Conservation (phyloP, 2,113 vertebrate species). For the Pyrgilauda ruficollis region DNA sequence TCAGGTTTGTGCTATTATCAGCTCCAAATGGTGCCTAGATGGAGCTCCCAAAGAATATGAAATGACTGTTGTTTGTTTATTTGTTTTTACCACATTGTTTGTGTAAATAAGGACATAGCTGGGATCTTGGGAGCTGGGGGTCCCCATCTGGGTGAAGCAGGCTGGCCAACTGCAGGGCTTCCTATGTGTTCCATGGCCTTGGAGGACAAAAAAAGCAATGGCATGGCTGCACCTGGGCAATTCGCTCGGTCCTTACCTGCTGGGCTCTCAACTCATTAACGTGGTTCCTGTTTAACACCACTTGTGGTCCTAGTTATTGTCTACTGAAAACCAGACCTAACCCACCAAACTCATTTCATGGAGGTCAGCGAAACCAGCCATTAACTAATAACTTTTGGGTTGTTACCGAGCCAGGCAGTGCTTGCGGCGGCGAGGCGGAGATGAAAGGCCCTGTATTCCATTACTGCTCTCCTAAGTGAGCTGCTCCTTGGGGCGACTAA, state of each 20-base stretch:
- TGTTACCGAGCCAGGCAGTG: neutral
- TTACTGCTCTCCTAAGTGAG: neutral
- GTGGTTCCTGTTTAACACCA: neutral
- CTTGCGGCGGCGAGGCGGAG: rapidly evolving
- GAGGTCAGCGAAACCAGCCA: neutral
- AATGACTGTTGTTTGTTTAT: neutral
- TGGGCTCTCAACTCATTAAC: rapidly evolving
- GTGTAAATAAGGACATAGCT: neutral
- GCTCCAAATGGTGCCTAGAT: neutral
- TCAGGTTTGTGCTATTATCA: neutral
- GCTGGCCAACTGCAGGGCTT: neutral
- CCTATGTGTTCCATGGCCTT: neutral
- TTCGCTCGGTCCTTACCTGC: rapidly evolving
- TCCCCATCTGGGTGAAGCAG: neutral
- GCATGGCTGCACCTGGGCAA: rapidly evolving
- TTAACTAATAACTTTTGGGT: neutral
- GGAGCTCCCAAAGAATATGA: neutral
- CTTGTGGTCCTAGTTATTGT: neutral
- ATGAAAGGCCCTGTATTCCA: conserved; percentile 39
- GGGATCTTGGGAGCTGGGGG: neutral
- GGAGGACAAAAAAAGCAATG: neutral
- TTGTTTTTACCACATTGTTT: neutral
- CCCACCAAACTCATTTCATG: neutral
- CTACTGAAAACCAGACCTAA: neutral
- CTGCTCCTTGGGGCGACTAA: conserved; percentile 17